phyloP scores from a whole-genome alignment of 2,797 vertebrate species.

The Cyclura pinguis region DNA sequence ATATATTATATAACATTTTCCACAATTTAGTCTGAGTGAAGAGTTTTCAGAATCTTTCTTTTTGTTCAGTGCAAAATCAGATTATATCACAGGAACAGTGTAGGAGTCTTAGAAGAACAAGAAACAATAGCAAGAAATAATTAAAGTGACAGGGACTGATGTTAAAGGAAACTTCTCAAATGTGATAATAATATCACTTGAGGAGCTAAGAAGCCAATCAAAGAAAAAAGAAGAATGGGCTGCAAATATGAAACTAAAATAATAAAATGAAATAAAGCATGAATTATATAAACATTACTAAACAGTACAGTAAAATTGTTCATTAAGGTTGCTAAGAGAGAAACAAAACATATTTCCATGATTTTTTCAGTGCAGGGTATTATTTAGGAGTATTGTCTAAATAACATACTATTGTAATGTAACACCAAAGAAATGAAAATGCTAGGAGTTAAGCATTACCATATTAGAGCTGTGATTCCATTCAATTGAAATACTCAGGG shows the following conservation, averaged over 20 bases:
- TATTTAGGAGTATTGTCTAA: neutral
- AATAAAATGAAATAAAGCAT: neutral
- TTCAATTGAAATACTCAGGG: neutral
- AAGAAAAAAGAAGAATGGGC: neutral
- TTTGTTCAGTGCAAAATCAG: neutral
- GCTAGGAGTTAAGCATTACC: neutral
- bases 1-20: neutral
- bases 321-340: neutral
- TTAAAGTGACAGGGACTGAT: neutral
- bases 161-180: neutral
- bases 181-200: neutral
- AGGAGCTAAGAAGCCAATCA: neutral
- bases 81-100: neutral
- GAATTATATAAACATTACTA: neutral
- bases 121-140: neutral
- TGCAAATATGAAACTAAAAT: neutral
- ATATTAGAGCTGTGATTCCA: neutral
- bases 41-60: neutral
- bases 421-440: too few species aligned
- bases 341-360: neutral
- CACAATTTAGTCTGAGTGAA: neutral
- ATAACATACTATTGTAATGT: neutral
- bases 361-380: neutral
- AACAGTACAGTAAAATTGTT: neutral
- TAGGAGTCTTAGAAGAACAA: neutral